A percentile compares a stretch with the other conserved stretches of the same genome.
Conservation (phyloP, 2,888 invertebrate species). For the Laspeyria flexula region DNA sequence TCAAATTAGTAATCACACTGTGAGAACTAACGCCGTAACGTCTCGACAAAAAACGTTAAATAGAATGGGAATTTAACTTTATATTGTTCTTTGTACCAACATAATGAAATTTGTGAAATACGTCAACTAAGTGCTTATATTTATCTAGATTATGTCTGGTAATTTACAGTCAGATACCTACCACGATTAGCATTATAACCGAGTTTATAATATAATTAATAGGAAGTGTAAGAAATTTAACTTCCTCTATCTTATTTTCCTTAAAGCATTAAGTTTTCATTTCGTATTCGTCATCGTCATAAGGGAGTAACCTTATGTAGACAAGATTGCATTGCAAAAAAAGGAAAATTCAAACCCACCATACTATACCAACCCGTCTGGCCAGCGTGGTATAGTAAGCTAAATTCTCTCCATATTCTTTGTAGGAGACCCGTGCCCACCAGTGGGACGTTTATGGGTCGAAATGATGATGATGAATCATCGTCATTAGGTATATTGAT, state of each 20-base stretch:
- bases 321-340: too few relatives aligned
- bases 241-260: conserved; percentile 35
- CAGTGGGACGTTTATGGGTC: too few relatives aligned
- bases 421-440: too few relatives aligned
- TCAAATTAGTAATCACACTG: conserved; percentile 28
- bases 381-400: too few relatives aligned
- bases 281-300: too few relatives aligned
- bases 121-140: conserved; percentile 10
- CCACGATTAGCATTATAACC: conserved; percentile 10
- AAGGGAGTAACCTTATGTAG: too few relatives aligned
- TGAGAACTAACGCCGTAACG: conserved; percentile 23
- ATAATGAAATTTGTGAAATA: conserved; percentile 6
- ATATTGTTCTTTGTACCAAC: conserved; percentile 3
- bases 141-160: conserved; percentile 17
- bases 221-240: conserved; percentile 28
- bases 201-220: conserved; percentile 16
- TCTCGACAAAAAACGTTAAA: conserved; percentile 11
- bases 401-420: too few relatives aligned
- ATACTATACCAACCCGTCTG: too few relatives aligned
- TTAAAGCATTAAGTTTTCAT: too few relatives aligned
- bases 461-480: too few relatives aligned
- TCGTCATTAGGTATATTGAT: too few relatives aligned
- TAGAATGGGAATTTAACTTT: conserved; percentile 4
- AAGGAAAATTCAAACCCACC: too few relatives aligned
- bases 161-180: conserved; percentile 14